Evolutionary conservation across 2,888 invertebrate species (phyloP).

Genomic region (Macrosiphum euphorbiae): DNA sequence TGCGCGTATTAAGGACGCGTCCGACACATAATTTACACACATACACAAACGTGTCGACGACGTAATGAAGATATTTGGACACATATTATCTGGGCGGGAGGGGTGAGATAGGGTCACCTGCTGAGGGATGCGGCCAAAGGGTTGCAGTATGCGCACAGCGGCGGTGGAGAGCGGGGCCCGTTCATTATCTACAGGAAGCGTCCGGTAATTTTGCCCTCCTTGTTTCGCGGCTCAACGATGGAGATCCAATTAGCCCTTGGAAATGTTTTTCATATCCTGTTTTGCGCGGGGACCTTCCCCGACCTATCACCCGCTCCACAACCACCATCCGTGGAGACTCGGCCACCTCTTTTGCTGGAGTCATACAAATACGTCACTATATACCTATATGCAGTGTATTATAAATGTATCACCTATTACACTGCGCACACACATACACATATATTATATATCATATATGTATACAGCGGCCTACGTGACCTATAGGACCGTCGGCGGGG

Average conservation of each 20-base stretch:
- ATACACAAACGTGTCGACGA: not conserved
- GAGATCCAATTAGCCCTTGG: constrained; percentile 63
- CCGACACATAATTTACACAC: not conserved
- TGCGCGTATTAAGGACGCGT: not conserved
- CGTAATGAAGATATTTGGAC: constrained; percentile 60
- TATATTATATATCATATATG: not conserved
- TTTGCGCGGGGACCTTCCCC: constrained; percentile 35
- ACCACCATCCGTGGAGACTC: not conserved
- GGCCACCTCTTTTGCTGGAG: not conserved
- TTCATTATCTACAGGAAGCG: constrained; percentile 63
- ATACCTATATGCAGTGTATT: not conserved
- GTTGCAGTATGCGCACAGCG: not conserved
- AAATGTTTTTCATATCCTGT: constrained; percentile 65
- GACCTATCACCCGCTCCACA: not conserved
- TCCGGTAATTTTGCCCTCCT: constrained; percentile 63
- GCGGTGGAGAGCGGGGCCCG: not conserved
- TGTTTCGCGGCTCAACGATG: constrained; percentile 58
- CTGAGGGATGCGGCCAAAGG: constrained; percentile 36
- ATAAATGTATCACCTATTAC: not conserved
- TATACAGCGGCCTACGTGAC: not conserved
- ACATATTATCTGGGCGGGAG: not conserved
- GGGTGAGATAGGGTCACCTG: constrained; percentile 25
- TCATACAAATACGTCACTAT: not conserved
- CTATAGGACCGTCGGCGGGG: not conserved
- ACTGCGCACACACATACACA: not conserved